Conservation (phyloP, 1,140 invertebrate species). For the Trachymyrmex septentrionalis region DNA sequence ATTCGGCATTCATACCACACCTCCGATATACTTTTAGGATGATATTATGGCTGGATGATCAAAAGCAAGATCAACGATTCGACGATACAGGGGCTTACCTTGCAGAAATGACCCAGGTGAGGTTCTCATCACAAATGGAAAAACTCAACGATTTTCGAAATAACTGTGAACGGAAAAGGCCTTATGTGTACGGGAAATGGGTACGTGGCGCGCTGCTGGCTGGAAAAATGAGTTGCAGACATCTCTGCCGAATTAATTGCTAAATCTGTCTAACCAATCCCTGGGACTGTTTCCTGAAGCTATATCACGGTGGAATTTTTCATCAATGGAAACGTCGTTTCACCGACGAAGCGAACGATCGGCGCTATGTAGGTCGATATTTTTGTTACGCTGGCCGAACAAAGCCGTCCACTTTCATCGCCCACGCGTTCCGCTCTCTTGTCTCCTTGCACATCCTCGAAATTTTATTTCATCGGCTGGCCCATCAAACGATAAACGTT, state of each 20-base stretch:
- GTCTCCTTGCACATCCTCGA: slow-evolving; percentile 59
- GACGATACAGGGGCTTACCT: background rate
- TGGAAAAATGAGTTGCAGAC: background rate
- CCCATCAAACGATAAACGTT: slow-evolving; percentile 38
- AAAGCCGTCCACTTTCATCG: slow-evolving; percentile 46
- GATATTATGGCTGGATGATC: slow-evolving; percentile 51
- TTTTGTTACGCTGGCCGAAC: slow-evolving; percentile 66
- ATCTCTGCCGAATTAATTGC: slow-evolving; percentile 41
- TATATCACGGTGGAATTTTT: slow-evolving; percentile 49
- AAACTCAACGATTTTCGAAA: slow-evolving; percentile 24
- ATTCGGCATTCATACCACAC: slow-evolving; percentile 11
- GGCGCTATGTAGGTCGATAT: slow-evolving; percentile 57
- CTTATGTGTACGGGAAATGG: background rate
- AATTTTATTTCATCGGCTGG: slow-evolving; percentile 66
- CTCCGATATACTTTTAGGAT: slow-evolving; percentile 13
- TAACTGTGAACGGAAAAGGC: slow-evolving; percentile 15
- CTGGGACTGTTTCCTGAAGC: slow-evolving; percentile 43
- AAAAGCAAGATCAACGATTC: slow-evolving; percentile 46
- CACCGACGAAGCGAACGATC: slow-evolving; percentile 43
- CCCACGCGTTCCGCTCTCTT: slow-evolving; percentile 48
- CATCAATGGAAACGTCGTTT: slow-evolving; percentile 58
- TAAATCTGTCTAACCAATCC: slow-evolving; percentile 56
- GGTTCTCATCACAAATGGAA: slow-evolving; percentile 11
- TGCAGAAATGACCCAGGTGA: slow-evolving; percentile 30
- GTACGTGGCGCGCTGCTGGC: background rate